phyloP scores from a whole-genome alignment of 2,113 vertebrate species.

The Procavia capensis region DNA sequence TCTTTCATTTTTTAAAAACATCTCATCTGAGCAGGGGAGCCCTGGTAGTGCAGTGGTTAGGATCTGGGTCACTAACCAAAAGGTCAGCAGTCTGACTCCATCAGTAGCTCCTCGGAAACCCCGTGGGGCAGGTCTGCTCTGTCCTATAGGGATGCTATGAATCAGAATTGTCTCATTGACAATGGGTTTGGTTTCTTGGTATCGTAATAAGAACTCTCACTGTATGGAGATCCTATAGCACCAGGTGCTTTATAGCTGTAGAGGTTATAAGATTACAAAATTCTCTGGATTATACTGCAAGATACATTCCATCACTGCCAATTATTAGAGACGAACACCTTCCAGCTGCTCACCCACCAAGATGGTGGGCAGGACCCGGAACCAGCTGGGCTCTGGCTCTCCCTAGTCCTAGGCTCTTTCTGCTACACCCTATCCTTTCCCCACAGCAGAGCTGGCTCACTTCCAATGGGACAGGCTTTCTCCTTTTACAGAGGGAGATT shows the following conservation, averaged over 20 bases:
- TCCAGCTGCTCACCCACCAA: neutral
- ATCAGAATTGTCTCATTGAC: no score
- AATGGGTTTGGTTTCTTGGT: no score
- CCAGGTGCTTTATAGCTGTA: neutral
- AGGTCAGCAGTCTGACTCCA: no score
- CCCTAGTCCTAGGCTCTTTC: neutral
- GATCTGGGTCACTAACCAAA: no score
- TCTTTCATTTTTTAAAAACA: neutral
- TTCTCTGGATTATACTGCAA: no score
- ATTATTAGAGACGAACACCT: neutral
- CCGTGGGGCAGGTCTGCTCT: no score
- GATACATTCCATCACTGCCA: no score
- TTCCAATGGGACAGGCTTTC: neutral
- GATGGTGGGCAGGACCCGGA: neutral
- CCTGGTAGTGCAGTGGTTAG: no score
- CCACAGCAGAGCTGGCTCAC: neutral
- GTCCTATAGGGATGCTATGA: no score
- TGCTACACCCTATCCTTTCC: neutral
- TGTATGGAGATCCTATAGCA: neutral
- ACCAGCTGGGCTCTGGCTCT: neutral
- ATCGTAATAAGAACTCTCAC: neutral
- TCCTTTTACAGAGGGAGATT: neutral
- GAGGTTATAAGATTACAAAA: neutral
- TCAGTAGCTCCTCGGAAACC: no score
- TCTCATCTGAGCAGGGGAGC: no score